Conservation (phyloP, 2,797 vertebrate genomes). For the Hapalemur alaotrensis region DNA sequence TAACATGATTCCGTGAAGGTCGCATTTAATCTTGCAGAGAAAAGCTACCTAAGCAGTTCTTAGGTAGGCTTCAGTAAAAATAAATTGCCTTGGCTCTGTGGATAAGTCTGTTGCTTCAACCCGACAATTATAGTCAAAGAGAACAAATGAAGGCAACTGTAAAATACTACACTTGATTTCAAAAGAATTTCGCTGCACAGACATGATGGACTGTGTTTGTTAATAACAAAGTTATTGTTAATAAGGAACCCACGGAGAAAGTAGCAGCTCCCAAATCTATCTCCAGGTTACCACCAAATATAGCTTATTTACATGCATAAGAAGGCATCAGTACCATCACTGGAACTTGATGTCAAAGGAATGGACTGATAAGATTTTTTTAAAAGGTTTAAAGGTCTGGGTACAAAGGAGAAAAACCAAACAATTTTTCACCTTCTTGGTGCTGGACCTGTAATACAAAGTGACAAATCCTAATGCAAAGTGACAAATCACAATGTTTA, state of each 20-base stretch:
- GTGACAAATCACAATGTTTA: background rate
- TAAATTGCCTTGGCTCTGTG: constrained; percentile 60
- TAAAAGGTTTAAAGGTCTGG: background rate
- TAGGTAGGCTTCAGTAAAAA: constrained; percentile 71
- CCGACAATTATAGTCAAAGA: constrained; percentile 44
- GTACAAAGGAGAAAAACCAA: background rate
- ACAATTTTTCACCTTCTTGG: constrained; percentile 12
- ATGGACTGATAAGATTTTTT: background rate
- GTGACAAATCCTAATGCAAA: constrained; percentile 27
- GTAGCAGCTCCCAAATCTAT: background rate
- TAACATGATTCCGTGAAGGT: constrained; percentile 70
- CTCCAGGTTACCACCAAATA: background rate
- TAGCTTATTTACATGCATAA: background rate
- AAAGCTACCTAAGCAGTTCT: constrained; percentile 78
- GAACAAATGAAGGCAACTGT: constrained; percentile 20
- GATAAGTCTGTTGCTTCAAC: constrained; percentile 45
- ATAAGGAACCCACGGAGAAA: background rate
- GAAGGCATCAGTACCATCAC: background rate
- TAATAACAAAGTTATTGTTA: constrained; percentile 2
- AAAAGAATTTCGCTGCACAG: constrained; percentile 1
- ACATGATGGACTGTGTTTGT: background rate
- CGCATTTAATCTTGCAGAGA: constrained; percentile 66
- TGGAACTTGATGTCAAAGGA: background rate
- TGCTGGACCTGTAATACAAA: background rate
- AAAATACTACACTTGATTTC: constrained; percentile 14